These are phyloP conservation scores for Carcinoscorpius rotundicauda DNA, from an alignment of 1,140 invertebrate species.

Conservation along the genomic window DNA sequence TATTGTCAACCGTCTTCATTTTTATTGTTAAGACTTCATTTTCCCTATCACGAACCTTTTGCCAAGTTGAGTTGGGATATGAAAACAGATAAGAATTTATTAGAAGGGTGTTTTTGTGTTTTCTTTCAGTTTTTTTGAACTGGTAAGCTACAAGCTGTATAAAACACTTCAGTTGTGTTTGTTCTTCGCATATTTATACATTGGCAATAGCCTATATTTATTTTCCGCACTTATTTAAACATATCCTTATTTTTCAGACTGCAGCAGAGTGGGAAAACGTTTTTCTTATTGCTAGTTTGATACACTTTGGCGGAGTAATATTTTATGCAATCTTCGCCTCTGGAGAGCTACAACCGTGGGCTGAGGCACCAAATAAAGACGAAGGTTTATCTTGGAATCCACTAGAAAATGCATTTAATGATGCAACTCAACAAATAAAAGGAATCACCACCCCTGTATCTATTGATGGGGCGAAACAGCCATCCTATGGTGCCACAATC, in stretches of 20 bases:
- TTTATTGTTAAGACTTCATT: too few relatives aligned
- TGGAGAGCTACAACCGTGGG: constrained; percentile 92
- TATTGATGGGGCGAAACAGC: background rate
- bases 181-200: too few relatives aligned
- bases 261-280: constrained; percentile 79
- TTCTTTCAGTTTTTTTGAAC: too few relatives aligned
- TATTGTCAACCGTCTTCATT: too few relatives aligned
- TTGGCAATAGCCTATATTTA: too few relatives aligned
- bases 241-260: constrained; percentile 34
- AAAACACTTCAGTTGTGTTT: too few relatives aligned
- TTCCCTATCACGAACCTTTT: too few relatives aligned
- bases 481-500: constrained; percentile 17
- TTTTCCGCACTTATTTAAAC: too few relatives aligned
- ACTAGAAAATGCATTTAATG: constrained; percentile 19
- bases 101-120: too few relatives aligned
- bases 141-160: too few relatives aligned
- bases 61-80: too few relatives aligned
- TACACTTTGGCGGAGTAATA: constrained; percentile 89
- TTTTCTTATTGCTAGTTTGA: constrained; percentile 85
- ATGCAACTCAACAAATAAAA: background rate
- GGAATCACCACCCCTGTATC: background rate
- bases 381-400: constrained; percentile 25
- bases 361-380: constrained; percentile 47
- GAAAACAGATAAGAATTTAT: too few relatives aligned
- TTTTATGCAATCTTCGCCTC: constrained; percentile 97